Conservation (phyloP, 2,113 vertebrate species). For the Cololabis saira region DNA sequence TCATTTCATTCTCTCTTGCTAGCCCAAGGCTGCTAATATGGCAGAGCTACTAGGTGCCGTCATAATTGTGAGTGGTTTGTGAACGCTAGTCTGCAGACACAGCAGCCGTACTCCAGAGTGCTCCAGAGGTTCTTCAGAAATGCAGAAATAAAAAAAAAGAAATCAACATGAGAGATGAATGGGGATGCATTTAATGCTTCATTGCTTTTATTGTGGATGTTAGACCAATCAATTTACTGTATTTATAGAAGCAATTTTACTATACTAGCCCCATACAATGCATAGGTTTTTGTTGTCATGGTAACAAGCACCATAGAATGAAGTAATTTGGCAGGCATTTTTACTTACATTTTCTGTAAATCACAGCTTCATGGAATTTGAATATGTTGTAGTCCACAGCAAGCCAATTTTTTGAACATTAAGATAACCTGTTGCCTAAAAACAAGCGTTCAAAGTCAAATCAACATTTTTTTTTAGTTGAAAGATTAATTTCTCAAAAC, state of each 20-base stretch:
- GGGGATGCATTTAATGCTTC: slow-evolving; percentile 50
- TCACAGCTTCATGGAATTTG: no score
- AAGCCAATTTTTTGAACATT: no score
- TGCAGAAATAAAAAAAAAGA: slow-evolving; percentile 30
- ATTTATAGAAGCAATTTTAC: slow-evolving; percentile 63
- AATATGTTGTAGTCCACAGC: no score
- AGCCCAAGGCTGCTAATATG: not conserved
- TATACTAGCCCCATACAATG: slow-evolving; percentile 42
- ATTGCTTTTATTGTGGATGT: slow-evolving; percentile 56
- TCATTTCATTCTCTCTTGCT: slow-evolving; percentile 14
- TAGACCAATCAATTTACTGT: slow-evolving; percentile 49
- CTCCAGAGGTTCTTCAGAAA: slow-evolving; percentile 34
- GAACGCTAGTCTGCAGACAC: slow-evolving; percentile 17
- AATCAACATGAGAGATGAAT: slow-evolving; percentile 40
- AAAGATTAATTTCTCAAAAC: no score
- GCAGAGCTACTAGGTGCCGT: not conserved
- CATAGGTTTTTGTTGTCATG: no score
- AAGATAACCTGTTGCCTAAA: no score
- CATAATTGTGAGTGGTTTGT: slow-evolving; percentile 22
- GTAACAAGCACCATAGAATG: no score
- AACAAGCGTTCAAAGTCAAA: no score
- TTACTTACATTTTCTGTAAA: no score
- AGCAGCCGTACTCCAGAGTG: slow-evolving; percentile 9
- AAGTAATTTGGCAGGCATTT: no score
- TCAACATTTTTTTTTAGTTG: no score